These are phyloP conservation scores for Leptura quadrifasciata DNA, from an alignment of 2,888 invertebrate species.

Conservation along the genomic window DNA sequence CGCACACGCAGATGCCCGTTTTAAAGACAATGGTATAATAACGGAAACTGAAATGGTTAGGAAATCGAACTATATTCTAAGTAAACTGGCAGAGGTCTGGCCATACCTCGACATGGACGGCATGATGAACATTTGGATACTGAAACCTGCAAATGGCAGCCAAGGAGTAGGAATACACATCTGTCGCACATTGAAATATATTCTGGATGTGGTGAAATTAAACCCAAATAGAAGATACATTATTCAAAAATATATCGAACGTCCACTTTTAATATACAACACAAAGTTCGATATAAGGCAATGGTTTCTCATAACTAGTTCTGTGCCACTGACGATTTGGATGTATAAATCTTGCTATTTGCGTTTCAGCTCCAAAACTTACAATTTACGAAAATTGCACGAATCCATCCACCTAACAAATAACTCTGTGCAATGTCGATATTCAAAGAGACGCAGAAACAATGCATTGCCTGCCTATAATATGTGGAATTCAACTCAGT, in stretches of 20 bases:
- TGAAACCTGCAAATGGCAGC: slow-evolving; percentile 90
- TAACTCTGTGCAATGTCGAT: slow-evolving; percentile 89
- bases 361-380: slow-evolving; percentile 85
- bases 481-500: slow-evolving; percentile 89
- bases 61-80: slow-evolving; percentile 77
- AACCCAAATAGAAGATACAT: slow-evolving; percentile 82
- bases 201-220: slow-evolving; percentile 79
- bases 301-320: slow-evolving; percentile 90
- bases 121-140: slow-evolving; percentile 90
- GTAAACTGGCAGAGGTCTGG: slow-evolving; percentile 77
- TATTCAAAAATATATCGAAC: slow-evolving; percentile 90
- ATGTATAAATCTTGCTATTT: slow-evolving; percentile 90
- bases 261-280: slow-evolving; percentile 86
- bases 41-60: slow-evolving; percentile 66
- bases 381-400: slow-evolving; percentile 83
- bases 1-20: slow-evolving; percentile 77
- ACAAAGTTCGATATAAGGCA: slow-evolving; percentile 95
- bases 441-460: slow-evolving; percentile 76
- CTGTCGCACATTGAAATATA: slow-evolving; percentile 77
- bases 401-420: slow-evolving; percentile 93
- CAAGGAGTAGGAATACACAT: slow-evolving; percentile 90
- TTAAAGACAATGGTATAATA: slow-evolving; percentile 71
- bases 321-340: slow-evolving; percentile 88
- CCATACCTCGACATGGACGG: slow-evolving; percentile 85
- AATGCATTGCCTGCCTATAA: slow-evolving; percentile 83